phyloP scores from a whole-genome alignment of 64 coral and sea anemone genomes.

The Montipora sp. region DNA sequence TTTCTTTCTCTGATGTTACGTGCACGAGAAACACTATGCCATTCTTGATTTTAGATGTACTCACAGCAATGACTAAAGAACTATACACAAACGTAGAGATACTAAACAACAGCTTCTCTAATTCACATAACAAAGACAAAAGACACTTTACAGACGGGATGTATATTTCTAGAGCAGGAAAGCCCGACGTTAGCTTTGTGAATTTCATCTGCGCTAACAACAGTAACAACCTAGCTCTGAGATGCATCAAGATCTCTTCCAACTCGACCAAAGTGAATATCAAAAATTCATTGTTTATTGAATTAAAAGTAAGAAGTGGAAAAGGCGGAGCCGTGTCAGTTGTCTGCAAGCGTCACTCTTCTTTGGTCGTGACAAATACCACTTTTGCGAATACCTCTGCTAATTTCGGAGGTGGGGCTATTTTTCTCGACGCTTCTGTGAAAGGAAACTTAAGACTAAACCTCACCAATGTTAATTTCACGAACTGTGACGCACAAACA shows the following conservation, averaged over 20 bases:
- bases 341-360: neutral
- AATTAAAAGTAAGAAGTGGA: neutral
- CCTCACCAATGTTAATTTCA: constrained; percentile 26
- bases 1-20: neutral
- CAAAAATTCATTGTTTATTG: constrained; percentile 21
- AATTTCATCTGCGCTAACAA: constrained; percentile 22
- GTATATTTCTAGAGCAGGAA: constrained; percentile 9
- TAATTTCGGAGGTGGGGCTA: neutral
- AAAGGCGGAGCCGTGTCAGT: constrained; percentile 9
- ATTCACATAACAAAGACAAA: neutral
- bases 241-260: constrained; percentile 29
- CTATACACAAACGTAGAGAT: neutral
- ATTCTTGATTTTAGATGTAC: neutral
- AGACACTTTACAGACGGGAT: constrained; percentile 4
- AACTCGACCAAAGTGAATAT: neutral
- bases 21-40: neutral
- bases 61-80: neutral
- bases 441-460: neutral
- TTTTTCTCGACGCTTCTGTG: neutral
- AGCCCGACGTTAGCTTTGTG: neutral
- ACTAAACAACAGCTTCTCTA: neutral
- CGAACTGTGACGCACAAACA: neutral
- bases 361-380: constrained; percentile 10
- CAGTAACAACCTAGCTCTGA: constrained; percentile 1
- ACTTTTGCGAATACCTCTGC: neutral